Percentiles rank a stretch among this genome's conserved stretches.
These are phyloP conservation scores for Lycaena phlaeas DNA, from an alignment of 2,888 invertebrate genomes.

Conservation along the genomic window DNA sequence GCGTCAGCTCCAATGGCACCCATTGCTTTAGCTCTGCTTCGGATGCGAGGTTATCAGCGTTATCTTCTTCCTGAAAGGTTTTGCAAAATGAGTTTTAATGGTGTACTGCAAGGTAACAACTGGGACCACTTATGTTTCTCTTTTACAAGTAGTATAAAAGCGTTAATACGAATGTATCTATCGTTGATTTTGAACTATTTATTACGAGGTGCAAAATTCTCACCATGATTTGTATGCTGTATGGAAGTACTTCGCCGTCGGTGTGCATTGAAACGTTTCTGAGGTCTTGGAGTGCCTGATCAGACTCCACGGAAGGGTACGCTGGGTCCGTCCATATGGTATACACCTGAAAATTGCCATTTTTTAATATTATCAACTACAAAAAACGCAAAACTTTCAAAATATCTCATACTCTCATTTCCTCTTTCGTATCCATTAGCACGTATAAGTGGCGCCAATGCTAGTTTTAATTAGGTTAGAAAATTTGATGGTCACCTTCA, in stretches of 20 bases:
- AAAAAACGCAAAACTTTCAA: too few relatives aligned
- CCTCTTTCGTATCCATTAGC: too few relatives aligned
- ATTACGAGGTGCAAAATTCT: too few relatives aligned
- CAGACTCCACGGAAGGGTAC: slow-evolving; percentile 41
- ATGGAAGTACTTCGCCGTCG: slow-evolving; percentile 52
- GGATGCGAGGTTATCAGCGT: slow-evolving; percentile 33
- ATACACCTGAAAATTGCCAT: slow-evolving; percentile 47
- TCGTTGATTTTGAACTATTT: not conserved
- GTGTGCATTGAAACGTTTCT: slow-evolving; percentile 51
- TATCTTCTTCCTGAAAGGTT: slow-evolving; percentile 40
- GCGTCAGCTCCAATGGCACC: slow-evolving; percentile 32
- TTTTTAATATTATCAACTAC: too few relatives aligned
- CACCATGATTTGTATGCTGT: slow-evolving; percentile 48
- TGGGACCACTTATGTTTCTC: not conserved
- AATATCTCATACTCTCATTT: too few relatives aligned
- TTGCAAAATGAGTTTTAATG: too few relatives aligned
- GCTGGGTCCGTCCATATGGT: slow-evolving; percentile 58
- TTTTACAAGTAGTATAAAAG: not conserved
- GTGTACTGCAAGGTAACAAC: too few relatives aligned
- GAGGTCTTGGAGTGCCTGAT: slow-evolving; percentile 40
- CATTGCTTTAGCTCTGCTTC: slow-evolving; percentile 39
- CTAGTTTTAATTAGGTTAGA: too few relatives aligned
- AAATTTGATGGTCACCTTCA: too few relatives aligned
- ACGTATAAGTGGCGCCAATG: too few relatives aligned
- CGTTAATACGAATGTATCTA: too few relatives aligned